phyloP scores from a whole-genome alignment of 2,888 invertebrate genomes.

The Sepioteuthis lessoniana region DNA sequence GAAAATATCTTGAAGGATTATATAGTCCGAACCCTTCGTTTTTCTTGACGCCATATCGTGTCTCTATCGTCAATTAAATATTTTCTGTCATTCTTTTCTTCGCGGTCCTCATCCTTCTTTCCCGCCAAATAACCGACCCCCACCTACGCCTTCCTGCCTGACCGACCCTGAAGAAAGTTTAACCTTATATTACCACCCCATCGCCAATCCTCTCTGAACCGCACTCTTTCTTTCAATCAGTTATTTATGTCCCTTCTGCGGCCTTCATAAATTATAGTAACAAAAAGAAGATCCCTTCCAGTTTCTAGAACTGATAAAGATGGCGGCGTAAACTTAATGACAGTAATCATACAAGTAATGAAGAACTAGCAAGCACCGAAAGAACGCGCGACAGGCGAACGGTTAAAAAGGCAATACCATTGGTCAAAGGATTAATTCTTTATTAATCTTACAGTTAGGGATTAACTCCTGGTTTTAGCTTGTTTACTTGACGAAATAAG shows the following conservation, averaged over 20 bases:
- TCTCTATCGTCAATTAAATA: neutral
- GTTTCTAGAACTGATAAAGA: neutral
- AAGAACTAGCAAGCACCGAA: neutral
- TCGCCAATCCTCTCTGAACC: neutral
- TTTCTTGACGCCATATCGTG: neutral
- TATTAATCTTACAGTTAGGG: neutral
- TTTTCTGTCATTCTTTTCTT: neutral
- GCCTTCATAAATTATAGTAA: neutral
- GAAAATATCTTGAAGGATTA: constrained; percentile 23
- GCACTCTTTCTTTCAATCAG: neutral
- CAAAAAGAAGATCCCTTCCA: neutral
- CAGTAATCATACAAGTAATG: neutral
- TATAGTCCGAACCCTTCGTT: neutral
- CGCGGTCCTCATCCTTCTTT: neutral
- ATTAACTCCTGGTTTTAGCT: too few relatives aligned
- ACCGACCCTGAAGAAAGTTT: neutral
- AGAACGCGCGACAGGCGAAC: neutral
- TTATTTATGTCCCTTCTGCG: neutral
- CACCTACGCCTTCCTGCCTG: neutral
- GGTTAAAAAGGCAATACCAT: neutral
- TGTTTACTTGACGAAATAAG: neutral
- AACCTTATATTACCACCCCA: neutral
- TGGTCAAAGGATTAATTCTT: neutral
- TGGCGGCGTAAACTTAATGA: neutral
- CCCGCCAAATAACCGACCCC: neutral